Percentiles rank a stretch among this genome's conserved stretches.
Conservation (phyloP, 2,888 invertebrate species). For the Eurytoma californica region DNA sequence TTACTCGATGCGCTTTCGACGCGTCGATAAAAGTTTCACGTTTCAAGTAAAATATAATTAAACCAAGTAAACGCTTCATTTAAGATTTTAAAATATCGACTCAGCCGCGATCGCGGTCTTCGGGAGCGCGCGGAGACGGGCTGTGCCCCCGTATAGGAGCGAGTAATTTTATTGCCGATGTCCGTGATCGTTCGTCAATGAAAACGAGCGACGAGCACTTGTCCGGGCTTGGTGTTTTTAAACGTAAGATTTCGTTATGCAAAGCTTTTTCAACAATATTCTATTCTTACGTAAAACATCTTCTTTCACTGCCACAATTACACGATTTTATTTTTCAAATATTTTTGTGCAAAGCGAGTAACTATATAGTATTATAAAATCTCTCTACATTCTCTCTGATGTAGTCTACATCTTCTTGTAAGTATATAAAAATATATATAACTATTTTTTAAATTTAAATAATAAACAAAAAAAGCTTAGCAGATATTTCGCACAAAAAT, state of each 20-base stretch:
- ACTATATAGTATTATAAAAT: conserved; percentile 7
- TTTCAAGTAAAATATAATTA: too few relatives aligned
- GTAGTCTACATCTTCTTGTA: conserved; percentile 30
- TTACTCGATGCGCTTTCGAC: conserved; percentile 10
- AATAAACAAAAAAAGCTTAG: conserved; percentile 19
- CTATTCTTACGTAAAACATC: conserved; percentile 36
- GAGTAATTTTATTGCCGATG: background rate
- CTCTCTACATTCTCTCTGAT: conserved; percentile 23
- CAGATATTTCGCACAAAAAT: conserved; percentile 44
- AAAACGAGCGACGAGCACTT: conserved; percentile 9
- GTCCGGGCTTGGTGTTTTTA: background rate
- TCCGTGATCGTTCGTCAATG: background rate
- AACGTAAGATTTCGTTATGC: conserved; percentile 34
- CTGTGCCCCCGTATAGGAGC: conserved; percentile 32
- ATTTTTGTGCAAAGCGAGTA: conserved; percentile 30
- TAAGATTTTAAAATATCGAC: conserved; percentile 26
- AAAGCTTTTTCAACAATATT: conserved; percentile 42
- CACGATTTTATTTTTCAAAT: conserved; percentile 42
- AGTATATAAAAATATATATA: conserved; percentile 12
- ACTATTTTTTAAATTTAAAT: conserved; percentile 46
- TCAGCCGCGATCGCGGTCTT: conserved; percentile 31
- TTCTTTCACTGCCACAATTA: conserved; percentile 56
- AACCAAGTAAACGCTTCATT: background rate
- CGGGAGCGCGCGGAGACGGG: conserved; percentile 43
- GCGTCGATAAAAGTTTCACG: conserved; percentile 8